Conservation (phyloP, 2,888 invertebrate species). For the Drosophila cracens region DNA sequence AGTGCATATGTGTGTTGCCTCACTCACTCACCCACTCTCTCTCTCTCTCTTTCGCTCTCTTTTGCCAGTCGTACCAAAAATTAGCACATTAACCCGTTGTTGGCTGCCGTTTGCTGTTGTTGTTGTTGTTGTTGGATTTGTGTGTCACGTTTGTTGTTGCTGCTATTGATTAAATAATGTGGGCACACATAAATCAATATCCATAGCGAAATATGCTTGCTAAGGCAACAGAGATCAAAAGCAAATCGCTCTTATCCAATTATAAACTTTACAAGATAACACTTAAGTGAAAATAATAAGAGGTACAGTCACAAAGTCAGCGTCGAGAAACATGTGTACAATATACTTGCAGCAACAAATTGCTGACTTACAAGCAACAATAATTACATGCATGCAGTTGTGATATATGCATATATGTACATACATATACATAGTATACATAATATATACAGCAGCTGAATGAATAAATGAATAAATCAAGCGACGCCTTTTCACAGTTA, state of each 20-base stretch:
- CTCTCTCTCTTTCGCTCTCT: constrained; percentile 9
- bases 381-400: constrained; percentile 52
- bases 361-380: constrained; percentile 45
- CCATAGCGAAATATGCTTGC: constrained; percentile 48
- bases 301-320: constrained; percentile 36
- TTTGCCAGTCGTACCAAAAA: constrained; percentile 46
- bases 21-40: constrained; percentile 1
- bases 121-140: constrained; percentile 13
- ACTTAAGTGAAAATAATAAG: constrained; percentile 13
- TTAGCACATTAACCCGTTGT: constrained; percentile 79
- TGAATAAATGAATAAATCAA: constrained; percentile 76
- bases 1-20: constrained; percentile 5
- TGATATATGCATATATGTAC: constrained; percentile 16
- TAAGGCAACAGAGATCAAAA: constrained; percentile 45
- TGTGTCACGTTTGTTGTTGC: constrained; percentile 46
- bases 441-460: constrained; percentile 51
- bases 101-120: constrained; percentile 29
- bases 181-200: constrained; percentile 52
- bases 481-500: constrained; percentile 76
- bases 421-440: constrained; percentile 13
- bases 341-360: constrained; percentile 55
- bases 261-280: constrained; percentile 48
- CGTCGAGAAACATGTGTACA: constrained; percentile 56
- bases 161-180: constrained; percentile 76
- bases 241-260: constrained; percentile 58